Conservation (phyloP, 2,888 invertebrate species). For the Aphrophora alni region DNA sequence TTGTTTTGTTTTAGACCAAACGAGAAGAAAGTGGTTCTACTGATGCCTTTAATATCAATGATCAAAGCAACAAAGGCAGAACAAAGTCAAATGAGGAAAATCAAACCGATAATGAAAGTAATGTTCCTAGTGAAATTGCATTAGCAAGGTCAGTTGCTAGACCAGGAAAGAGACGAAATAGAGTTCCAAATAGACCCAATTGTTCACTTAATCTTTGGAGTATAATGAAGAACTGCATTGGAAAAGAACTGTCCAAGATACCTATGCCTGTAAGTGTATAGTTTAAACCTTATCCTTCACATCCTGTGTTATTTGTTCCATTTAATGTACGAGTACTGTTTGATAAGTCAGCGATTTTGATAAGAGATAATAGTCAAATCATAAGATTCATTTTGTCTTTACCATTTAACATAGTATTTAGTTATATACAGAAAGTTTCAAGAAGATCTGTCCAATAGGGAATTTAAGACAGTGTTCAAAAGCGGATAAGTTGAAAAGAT, state of each 20-base stretch:
- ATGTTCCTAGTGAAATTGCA: slow-evolving; percentile 58
- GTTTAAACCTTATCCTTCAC: too few species aligned
- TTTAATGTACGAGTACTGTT: too few species aligned
- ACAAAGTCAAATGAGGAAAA: slow-evolving; percentile 13
- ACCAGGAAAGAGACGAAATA: slow-evolving; percentile 71
- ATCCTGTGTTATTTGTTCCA: too few species aligned
- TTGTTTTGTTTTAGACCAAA: not conserved
- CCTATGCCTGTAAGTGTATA: slow-evolving; percentile 85
- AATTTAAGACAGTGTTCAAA: too few species aligned
- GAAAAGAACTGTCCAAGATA: slow-evolving; percentile 97
- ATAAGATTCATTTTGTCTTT: too few species aligned
- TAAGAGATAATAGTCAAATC: too few species aligned
- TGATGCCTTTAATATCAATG: not conserved
- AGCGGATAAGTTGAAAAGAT: too few species aligned
- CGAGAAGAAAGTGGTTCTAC: not conserved
- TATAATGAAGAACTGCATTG: slow-evolving; percentile 99
- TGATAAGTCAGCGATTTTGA: too few species aligned
- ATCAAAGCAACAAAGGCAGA: not conserved
- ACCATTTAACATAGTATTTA: too few species aligned
- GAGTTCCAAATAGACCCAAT: slow-evolving; percentile 92
- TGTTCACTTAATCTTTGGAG: slow-evolving; percentile 97
- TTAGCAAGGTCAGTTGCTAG: slow-evolving; percentile 46
- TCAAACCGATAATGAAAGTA: slow-evolving; percentile 25
- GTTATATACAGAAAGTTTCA: too few species aligned
- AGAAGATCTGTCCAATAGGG: too few species aligned